phyloP scores from a whole-genome alignment of 2,113 vertebrate genomes.

The Zingel zingel region DNA sequence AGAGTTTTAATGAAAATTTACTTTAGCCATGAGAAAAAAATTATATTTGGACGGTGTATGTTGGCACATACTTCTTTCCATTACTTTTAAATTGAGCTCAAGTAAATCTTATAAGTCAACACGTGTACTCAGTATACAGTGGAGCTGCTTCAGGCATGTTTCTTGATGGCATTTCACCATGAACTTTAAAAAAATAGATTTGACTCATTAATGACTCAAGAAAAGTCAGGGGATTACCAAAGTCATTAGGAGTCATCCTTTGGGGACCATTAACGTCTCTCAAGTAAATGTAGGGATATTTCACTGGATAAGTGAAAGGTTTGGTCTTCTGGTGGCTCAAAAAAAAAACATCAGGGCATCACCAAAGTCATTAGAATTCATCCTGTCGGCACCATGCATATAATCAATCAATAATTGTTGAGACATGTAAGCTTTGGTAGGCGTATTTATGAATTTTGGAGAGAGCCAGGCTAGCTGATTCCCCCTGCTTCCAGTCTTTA shows the following conservation, averaged over 20 bases:
- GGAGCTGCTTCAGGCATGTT: neutral
- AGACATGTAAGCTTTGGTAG: neutral
- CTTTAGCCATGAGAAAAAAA: neutral
- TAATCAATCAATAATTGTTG: neutral
- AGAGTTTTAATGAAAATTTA: neutral
- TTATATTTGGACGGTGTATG: neutral
- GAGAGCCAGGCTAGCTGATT: neutral
- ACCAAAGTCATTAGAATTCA: neutral
- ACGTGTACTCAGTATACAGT: neutral
- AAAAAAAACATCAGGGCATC: neutral
- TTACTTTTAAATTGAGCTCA: neutral
- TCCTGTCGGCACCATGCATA: neutral
- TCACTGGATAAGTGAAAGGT: neutral
- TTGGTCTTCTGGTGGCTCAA: too few relatives aligned
- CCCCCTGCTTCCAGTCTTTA: neutral
- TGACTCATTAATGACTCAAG: conserved; percentile 30
- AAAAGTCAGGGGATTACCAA: neutral
- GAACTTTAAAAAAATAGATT: neutral
- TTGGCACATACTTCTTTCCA: neutral
- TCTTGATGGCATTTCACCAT: conserved; percentile 7
- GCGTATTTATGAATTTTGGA: neutral
- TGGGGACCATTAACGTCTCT: neutral
- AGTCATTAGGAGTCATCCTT: neutral
- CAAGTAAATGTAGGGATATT: neutral
- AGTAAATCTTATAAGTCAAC: conserved; percentile 21